Evolutionary conservation across 2,888 invertebrate species (phyloP).

Genomic region (Andrena dorsata): DNA sequence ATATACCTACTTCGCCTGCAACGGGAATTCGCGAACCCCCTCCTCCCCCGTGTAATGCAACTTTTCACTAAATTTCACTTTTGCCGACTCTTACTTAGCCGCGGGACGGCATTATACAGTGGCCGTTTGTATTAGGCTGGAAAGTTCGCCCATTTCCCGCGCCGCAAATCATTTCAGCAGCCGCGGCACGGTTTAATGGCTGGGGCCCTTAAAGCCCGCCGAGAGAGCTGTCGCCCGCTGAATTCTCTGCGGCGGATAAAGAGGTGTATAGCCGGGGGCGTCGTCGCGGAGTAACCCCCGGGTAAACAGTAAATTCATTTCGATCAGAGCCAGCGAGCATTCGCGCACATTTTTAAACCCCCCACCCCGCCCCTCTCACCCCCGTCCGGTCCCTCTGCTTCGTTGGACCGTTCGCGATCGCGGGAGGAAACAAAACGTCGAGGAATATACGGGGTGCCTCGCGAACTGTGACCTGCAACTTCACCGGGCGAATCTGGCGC

Average conservation of each 20-base stretch:
- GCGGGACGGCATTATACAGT: constrained; percentile 11
- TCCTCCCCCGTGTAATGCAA: neutral
- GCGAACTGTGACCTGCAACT: neutral
- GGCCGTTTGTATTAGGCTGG: constrained; percentile 36
- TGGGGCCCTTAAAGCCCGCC: constrained; percentile 20
- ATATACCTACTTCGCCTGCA: neutral
- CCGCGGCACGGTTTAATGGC: constrained; percentile 27
- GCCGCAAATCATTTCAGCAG: constrained; percentile 32
- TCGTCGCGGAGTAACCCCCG: constrained; percentile 63
- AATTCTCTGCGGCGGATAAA: constrained; percentile 67
- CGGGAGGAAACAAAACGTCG: neutral
- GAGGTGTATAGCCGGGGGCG: constrained; percentile 56
- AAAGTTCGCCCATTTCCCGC: constrained; percentile 41
- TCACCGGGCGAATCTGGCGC: neutral
- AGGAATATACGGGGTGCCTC: neutral
- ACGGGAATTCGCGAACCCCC: too few relatives aligned
- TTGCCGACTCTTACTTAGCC: constrained; percentile 29
- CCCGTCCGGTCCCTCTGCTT: constrained; percentile 20
- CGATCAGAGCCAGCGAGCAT: constrained; percentile 64
- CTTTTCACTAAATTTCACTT: constrained; percentile 42
- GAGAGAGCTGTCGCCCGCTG: constrained; percentile 58
- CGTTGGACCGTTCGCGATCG: constrained; percentile 18
- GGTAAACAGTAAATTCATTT: constrained; percentile 79
- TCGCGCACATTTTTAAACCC: constrained; percentile 62
- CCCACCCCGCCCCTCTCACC: neutral